Evolutionary conservation across 2,888 invertebrate species (phyloP), one percentile per base, ranked within the genome.

Genomic region (Macrophya alboannulata): DNA sequence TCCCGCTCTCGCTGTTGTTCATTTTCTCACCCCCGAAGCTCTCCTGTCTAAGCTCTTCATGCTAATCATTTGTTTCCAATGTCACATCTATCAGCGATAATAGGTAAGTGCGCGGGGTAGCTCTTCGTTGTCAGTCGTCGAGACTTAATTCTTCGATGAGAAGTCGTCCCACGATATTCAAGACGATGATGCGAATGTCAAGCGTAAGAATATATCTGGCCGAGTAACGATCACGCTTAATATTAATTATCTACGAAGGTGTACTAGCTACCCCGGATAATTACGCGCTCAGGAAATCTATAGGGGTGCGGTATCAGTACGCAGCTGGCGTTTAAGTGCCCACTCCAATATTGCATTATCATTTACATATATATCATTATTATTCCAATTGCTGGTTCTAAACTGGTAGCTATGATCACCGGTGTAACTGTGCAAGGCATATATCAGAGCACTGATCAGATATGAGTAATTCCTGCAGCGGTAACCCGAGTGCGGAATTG

Each of bases 21-120:
- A n/a, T 55, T 55, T 37, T n/a, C 45, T 31, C 51, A 31, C 43
- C 81, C 62, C 71, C 77, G 59, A 43, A 74, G 82, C 71, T 86
- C 48, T n/a, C 25, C 84, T 43, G 72, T 84, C 68, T 86, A 48
- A 83, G 17, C 71, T n/a, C 17, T 31, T 37, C 68, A 43, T 59
- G 40, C 43, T 83, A 55, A 83, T 83, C 83, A 68, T 82, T 82
- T 65, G 55, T 37, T 82, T 68, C 62, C 71, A 83, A 71, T 71
- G 71, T 71, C 45, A 45, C 68, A 31, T 71, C 71, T 71, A 17
- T 71, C 37, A n/a, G 71, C 40, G 37, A 71, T 40, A 37, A 5
- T 31, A 31, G 31, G 31, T 31, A 31, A 71, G 37, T 71, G n/a
- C 37, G 17, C 25, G 71, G 8, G 17, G 40, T n/a, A 31, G n/a